Base-by-base conservation (phyloP, 2,888 invertebrate genomes). In the Danaus chrysippus region DNA sequence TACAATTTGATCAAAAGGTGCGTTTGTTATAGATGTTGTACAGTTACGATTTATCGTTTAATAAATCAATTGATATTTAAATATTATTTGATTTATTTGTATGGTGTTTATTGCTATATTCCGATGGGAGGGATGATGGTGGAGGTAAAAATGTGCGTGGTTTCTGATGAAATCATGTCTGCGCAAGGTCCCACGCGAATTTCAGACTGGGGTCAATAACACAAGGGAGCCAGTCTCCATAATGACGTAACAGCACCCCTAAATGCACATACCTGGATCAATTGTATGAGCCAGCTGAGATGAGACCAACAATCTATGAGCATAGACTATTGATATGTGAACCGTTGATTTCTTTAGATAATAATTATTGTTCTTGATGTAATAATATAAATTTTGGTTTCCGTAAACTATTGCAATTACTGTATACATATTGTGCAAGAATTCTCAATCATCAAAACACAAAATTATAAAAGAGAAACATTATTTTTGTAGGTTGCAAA, bases 151-250 rank as follows among this genome's bases (percentile, higher is more conserved):
- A 57, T 65, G 66, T 83, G 83, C 83, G 83, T 76, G 9, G 44
- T 67, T 23, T 17, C 65, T 61, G 56, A 52, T 62, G 53, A 69
- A 73, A 64, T 23, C 42, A 52, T 23, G 13, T 44, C 42, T 83
- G 84, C 84, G 84, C 84, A 82, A 66, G 56, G 2, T 66, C 52
- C 54, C 46, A 63, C 2, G 66, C 75, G 68, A 81, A 71, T 67
- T 79, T 82, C 76, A 61, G 56, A 12, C 9, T 43, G 56, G 55
- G 59, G 63, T 64, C 62, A 77, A 80, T 81, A 82, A 73, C 82
- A 63, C 60, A 78, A 81, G 80, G 82, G 73, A 65, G 54, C n/a
- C 42, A 70, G 81, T 71, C 81, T 78, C 73, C 64, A 62, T 62
- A 68, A 72, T 77, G 76, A 75, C 74, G 76, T 74, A 72, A 76